A percentile compares a stretch with the other conserved stretches of the same genome.
phyloP scores from a whole-genome alignment of 2,888 invertebrate genomes.

The Tromatobia lineatoria region DNA sequence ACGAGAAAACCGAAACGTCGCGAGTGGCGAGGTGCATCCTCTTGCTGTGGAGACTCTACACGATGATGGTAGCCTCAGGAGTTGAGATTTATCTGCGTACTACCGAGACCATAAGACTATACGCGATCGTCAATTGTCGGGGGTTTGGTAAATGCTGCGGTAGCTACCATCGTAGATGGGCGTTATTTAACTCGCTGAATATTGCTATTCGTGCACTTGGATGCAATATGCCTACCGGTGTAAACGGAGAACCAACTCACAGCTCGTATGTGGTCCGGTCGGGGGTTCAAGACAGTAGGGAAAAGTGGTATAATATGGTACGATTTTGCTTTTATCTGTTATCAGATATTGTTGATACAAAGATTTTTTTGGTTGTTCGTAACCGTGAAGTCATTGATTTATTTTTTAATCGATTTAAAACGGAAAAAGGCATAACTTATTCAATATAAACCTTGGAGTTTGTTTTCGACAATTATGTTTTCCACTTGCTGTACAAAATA shows the following conservation, averaged over 20 bases:
- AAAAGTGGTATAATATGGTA: background rate
- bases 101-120: constrained; percentile 41
- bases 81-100: constrained; percentile 52
- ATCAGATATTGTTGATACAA: background rate
- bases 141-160: constrained; percentile 54
- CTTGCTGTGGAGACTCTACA: constrained; percentile 18
- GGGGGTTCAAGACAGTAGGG: background rate
- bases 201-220: constrained; percentile 42
- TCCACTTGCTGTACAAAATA: too few relatives aligned
- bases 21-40: constrained; percentile 47
- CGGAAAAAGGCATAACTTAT: too few relatives aligned
- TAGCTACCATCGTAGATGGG: constrained; percentile 40
- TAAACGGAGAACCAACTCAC: background rate
- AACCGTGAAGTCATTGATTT: background rate
- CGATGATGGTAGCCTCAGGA: constrained; percentile 51
- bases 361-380: too few relatives aligned
- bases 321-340: background rate
- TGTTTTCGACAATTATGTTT: too few relatives aligned
- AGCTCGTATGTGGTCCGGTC: background rate
- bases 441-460: too few relatives aligned
- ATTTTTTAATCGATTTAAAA: background rate
- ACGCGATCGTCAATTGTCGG: constrained; percentile 55
- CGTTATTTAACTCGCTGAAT: constrained; percentile 41
- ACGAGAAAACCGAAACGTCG: constrained; percentile 52
- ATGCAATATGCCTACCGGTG: constrained; percentile 21